Conservation (phyloP, 2,888 invertebrate species). For the Apodemia mormo region DNA sequence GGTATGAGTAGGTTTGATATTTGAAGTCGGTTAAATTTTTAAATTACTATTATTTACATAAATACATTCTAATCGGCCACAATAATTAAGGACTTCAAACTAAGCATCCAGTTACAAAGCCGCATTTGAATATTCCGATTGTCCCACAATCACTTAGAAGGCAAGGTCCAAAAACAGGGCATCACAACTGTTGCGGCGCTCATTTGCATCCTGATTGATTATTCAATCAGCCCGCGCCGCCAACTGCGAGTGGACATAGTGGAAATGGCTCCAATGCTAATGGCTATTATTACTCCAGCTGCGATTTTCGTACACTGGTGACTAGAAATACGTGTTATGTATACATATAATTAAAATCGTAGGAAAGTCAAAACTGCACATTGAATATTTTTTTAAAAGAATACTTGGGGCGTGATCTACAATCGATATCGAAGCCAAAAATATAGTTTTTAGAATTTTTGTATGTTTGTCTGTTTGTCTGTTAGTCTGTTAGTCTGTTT, state of each 20-base stretch:
- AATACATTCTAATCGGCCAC: not conserved
- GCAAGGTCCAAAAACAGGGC: constrained; percentile 45
- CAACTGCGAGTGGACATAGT: constrained; percentile 50
- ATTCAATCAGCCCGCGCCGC: constrained; percentile 64
- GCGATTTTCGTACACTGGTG: constrained; percentile 24
- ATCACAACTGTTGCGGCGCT: constrained; percentile 63
- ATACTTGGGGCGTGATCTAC: too few relatives aligned
- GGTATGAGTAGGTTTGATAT: too few relatives aligned
- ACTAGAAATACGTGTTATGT: constrained; percentile 6
- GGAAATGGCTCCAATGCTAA: constrained; percentile 72
- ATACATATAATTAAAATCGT: too few relatives aligned
- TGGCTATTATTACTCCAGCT: constrained; percentile 54
- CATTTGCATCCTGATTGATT: constrained; percentile 79
- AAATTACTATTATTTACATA: not conserved
- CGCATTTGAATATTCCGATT: constrained; percentile 38
- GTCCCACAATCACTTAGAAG: constrained; percentile 35
- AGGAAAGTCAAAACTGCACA: too few relatives aligned
- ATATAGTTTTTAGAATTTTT: too few relatives aligned
- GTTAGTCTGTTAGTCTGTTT: too few relatives aligned
- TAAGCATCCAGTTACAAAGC: not conserved
- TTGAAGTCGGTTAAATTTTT: too few relatives aligned
- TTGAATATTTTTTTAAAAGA: too few relatives aligned
- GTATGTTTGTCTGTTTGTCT: too few relatives aligned
- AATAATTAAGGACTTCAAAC: not conserved
- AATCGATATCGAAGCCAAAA: too few relatives aligned